Evolutionary conservation across 2,888 invertebrate genomes (phyloP), one percentile per base, ranked within the genome.

Genomic region (Metacarcinus magister): DNA sequence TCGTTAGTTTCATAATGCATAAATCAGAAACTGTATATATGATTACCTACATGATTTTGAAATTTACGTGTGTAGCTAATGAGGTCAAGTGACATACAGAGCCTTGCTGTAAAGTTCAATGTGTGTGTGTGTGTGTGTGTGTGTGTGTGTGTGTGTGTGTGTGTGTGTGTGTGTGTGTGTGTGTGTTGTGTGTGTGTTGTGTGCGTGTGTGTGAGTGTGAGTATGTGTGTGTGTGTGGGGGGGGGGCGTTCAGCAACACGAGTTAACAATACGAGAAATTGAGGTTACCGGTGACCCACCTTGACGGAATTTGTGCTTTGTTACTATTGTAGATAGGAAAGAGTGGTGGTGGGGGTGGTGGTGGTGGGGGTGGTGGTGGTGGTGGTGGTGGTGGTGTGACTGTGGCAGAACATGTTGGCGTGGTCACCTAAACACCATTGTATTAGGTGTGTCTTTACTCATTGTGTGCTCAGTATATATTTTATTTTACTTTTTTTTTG

Each of bases 21-120:
- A 23, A 67, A 67, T 67, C 16, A 67, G n/a, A 7, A n/a, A 67
- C 16, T n/a, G 4, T 67, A 4, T n/a, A 23, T 4, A n/a, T 67
- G 23, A n/a, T 67, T 23, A 4, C 4, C n/a, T 67, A 67, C 16
- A 67, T 23, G 23, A n/a, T n/a, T n/a, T 67, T n/a, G 67, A n/a
- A 67, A 67, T n/a, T 67, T 67, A 67, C 67, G 67, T 67, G 23
- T 23, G 67, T 67, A 67, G 67, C 67, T n/a, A 67, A 67, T 67
- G 67, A n/a, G 67, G 67, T 67, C n/a, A 54, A 54, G 67, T 67
- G 67, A 67, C 67, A 67, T n/a, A 67, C 67, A 67, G n/a, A 5
- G n/a, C 67, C n/a, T 67, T 67, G n/a, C 67, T 23, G 16, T 16
- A 67, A 67, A n/a, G n/a, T 67, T 67, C n/a, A 67, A 7, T n/a